Evolutionary conservation across 1,140 invertebrate genomes (phyloP), one percentile per base, ranked within the genome.

Genomic region (Drosophila triauraria): DNA sequence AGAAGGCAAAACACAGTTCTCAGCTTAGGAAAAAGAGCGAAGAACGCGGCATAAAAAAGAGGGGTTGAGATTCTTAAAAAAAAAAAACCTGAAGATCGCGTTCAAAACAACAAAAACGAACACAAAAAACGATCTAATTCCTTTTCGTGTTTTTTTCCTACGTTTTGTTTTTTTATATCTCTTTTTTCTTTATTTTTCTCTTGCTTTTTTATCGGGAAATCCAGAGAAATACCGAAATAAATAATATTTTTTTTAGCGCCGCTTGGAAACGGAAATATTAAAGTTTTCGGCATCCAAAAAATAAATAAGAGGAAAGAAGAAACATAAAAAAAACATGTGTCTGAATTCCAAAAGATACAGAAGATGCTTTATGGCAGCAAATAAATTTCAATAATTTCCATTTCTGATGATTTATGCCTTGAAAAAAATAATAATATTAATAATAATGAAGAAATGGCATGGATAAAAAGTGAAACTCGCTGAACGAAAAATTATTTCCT

Each of bases 391-490:
- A 78, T 78, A 78, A 77, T 78, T 78, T 77, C 12, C 8, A 40
- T 51, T 77, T 56, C 32, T 13, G 51, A 27, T 77, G 63, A 68
- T 46, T 67, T 75, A 77, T 76, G 42, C 17, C 13, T 42, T 17
- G 27, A 20, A 15, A 10, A 13, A 25, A 15, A 42, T 17, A 12
- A 8, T 20, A 44, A 25, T 17, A 54, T 17, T 17, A 7, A 23
- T 10, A 32, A 63, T 43, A 42, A 57, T 32, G 54, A 80, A 80
- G 27, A 54, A 20, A 30, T 35, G 53, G 42, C 60, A 74, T 70
- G 46, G 57, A 83, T 76, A 80, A 85, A 85, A 81, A 75, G 62
- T 85, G 70, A 86, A 86, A 82, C 57, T 79, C 42, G 50, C 35
- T 67, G 13, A 54, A 61, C 60, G 53, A 80, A 75, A 78, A 74